A percentile compares a stretch with the other conserved stretches of the same genome.
Evolutionary conservation across 2,888 invertebrate species (phyloP).

Genomic region (Phortica okadai): DNA sequence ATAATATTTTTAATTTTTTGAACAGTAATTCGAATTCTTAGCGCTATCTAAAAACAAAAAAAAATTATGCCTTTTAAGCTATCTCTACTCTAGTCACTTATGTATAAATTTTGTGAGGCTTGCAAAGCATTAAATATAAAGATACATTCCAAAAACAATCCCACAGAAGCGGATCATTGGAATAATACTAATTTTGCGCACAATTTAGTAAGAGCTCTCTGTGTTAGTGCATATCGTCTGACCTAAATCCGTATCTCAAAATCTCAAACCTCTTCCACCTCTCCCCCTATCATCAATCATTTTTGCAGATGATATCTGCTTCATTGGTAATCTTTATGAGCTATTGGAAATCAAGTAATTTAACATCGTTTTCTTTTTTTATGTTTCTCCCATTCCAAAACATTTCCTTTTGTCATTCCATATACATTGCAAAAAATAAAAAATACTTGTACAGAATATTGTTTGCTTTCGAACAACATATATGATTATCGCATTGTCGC

Average conservation of each 20-base stretch:
- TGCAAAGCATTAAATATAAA: conserved; percentile 7
- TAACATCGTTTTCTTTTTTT: not conserved
- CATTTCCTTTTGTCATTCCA: conserved; percentile 72
- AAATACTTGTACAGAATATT: conserved; percentile 79
- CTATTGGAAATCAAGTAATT: not conserved
- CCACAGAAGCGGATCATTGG: conserved; percentile 60
- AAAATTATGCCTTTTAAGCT: conserved; percentile 37
- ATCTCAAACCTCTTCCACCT: not conserved
- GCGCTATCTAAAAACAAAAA: conserved; percentile 37
- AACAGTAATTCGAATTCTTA: conserved; percentile 49
- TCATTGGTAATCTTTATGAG: not conserved
- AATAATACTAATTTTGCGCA: conserved; percentile 34
- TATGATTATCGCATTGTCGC: conserved; percentile 91
- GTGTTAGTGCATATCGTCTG: not conserved
- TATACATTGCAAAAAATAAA: conserved; percentile 30
- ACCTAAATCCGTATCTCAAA: not conserved
- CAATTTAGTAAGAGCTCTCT: not conserved
- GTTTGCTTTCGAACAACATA: conserved; percentile 87
- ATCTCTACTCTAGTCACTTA: conserved; percentile 9
- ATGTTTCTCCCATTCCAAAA: conserved; percentile 42
- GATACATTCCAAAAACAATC: conserved; percentile 17
- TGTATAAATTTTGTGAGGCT: not conserved
- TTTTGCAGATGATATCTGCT: not conserved
- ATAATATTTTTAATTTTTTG: conserved; percentile 52
- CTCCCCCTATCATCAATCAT: not conserved